Evolutionary conservation across 2,113 vertebrate genomes (phyloP).

Genomic region (Cairina moschata): DNA sequence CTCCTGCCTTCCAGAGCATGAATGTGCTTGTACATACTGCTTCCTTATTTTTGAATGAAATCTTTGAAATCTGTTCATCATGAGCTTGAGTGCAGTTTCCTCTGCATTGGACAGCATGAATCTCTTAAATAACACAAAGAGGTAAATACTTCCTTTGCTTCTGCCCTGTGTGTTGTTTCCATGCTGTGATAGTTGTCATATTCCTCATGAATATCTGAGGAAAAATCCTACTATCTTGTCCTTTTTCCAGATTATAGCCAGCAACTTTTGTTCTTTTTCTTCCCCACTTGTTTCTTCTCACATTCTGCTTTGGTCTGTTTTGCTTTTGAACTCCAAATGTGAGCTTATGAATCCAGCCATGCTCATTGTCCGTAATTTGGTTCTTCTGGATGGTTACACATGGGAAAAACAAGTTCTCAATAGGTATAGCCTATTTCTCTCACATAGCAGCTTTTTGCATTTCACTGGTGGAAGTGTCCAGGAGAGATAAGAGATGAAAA

Average conservation of each 20-base stretch:
- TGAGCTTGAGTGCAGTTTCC: background rate
- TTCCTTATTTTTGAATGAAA: background rate
- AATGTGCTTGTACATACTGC: background rate
- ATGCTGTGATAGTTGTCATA: fast-evolving
- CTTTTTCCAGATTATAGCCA: background rate
- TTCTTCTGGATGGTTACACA: background rate
- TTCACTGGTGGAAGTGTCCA: background rate
- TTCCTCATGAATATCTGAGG: background rate
- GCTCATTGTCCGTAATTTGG: fast-evolving
- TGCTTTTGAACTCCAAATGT: background rate
- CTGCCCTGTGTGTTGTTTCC: background rate
- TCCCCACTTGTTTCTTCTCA: background rate
- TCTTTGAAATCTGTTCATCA: background rate
- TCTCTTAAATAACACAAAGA: fast-evolving
- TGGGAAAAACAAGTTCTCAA: background rate
- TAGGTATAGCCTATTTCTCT: background rate
- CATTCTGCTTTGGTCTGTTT: background rate
- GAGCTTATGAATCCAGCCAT: background rate
- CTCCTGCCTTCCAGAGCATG: background rate
- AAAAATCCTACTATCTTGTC: background rate
- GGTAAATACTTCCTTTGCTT: background rate
- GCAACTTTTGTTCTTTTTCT: background rate
- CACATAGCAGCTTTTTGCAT: fast-evolving
- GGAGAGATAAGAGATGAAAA: background rate
- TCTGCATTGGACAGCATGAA: background rate